phyloP scores from a whole-genome alignment of 2,113 vertebrate genomes.

The rabbit (Oryctolagus cuniculus) region DNA sequence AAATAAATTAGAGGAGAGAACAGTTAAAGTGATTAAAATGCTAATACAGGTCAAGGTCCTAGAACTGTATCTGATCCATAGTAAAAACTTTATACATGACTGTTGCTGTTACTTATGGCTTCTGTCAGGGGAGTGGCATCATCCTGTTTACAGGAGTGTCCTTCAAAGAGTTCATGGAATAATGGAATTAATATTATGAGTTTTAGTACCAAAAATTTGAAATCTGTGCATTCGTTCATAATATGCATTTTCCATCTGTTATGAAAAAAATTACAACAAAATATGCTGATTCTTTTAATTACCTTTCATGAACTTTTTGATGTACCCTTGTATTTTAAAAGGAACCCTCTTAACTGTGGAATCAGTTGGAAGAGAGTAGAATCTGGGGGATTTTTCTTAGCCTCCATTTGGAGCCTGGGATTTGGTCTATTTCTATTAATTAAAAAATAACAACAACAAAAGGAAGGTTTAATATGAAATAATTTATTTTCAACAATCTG shows the following conservation, averaged over 20 bases:
- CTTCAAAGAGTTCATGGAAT: too few relatives aligned
- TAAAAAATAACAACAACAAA: neutral
- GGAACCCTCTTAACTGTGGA: neutral
- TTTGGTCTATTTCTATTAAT: neutral
- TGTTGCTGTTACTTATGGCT: neutral
- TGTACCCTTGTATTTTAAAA: neutral
- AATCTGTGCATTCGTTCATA: too few relatives aligned
- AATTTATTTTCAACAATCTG: slow-evolving; percentile 43
- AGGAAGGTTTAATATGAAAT: slow-evolving; percentile 27
- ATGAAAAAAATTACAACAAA: too few relatives aligned
- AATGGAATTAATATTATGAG: too few relatives aligned
- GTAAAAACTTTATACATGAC: neutral
- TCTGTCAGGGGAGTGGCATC: neutral
- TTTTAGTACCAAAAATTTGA: too few relatives aligned
- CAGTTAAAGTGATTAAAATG: neutral
- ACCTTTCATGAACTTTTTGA: too few relatives aligned
- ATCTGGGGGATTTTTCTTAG: neutral
- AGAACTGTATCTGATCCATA: neutral
- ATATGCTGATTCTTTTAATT: too few relatives aligned
- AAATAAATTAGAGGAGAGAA: neutral
- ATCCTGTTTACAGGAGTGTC: too few relatives aligned
- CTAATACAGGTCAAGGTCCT: neutral
- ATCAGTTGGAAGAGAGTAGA: neutral
- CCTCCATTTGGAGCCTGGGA: slow-evolving; percentile 19
- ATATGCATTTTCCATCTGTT: too few relatives aligned